Base-by-base conservation (phyloP, 1,140 invertebrate genomes). In the Nymphalis io region DNA sequence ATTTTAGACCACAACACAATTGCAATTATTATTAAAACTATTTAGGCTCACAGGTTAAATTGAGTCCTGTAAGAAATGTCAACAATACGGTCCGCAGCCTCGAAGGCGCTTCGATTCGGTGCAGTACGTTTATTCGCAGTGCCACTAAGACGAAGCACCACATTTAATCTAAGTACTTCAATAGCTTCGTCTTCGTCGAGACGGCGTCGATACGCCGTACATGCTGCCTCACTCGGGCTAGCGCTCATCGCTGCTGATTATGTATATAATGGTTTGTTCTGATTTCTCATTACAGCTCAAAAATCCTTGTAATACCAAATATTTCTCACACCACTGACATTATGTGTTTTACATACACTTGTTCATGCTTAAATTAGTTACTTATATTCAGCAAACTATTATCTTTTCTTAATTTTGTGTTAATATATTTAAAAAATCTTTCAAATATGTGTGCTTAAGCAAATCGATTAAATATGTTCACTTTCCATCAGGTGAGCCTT, bases 191-290 rank as follows among this genome's bases (percentile, higher is more conserved):
- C 40, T 12, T 33, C 27, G 23, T 23, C 20, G 6, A 55, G 21
- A 27, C 60, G 62, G 12, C 42, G 39, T 3, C 40, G 68, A 15
- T 66, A 68, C 16, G 59, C 53, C 13, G 33, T 80, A 16, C 79
- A 75, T 10, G 74, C 71, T 6, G 79, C 82, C 51, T 64, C 84
- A 1, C 15, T 90, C 13, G 83, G 80, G 15, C 63, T 86, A 12
- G 83, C 81, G 6, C 70, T 85, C 21, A 69, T 88, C 6, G 82
- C 87, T 27, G 85, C 84, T 62, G 85, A 87, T 70, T 78, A 85
- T 70, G 70, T 80, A 39, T 89, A 83, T 67, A 88, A 88, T 70
- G 87, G 87, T 88, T 75, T 12, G 60, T 60, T 51, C 62, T 62
- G 66, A 59, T 68, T 89, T 89, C 40, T 6, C 38, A 57, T 67